Evolutionary conservation across 1,140 invertebrate species (phyloP), one percentile per base, ranked within the genome.

Genomic region (Drosophila novamexicana): DNA sequence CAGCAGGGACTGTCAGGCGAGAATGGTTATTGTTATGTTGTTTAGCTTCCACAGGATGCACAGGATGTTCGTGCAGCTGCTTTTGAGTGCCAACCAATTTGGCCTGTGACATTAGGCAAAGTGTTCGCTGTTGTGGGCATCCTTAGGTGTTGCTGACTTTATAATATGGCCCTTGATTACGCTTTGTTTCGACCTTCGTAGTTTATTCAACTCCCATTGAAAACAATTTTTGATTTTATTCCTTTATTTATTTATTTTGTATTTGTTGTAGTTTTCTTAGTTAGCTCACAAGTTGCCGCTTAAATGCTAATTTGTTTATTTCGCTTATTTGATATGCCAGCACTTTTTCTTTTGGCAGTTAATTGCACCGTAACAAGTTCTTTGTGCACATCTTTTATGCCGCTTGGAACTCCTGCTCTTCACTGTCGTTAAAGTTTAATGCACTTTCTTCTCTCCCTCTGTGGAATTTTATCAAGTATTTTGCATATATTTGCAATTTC

Each of bases 11-110:
- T 66, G 61, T 57, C 61, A 44, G 79, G 50, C 65, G 67, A 82
- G 73, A 86, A 82, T 79, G 76, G 79, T 83, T 86, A 86, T 86
- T 86, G 83, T 88, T 86, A 83, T 86, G 76, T 83, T 77, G 66
- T 49, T 70, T 49, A 67, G 68, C 74, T 49, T 73, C 64, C 62
- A 81, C 78, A 76, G 82, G 67, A 75, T 75, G 72, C 72, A 70
- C 67, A 64, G 59, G 72, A 75, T 86, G 71, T 88, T 70, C 66
- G 76, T 65, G 59, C 83, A 86, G 83, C 84, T 88, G 82, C 58
- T 67, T 67, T 66, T 59, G 49, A 66, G 72, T 52, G 22, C 44
- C 52, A 70, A 57, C 45, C 66, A 67, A 81, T 85, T 86, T 79
- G 71, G 71, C 66, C 59, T 70, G 59, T 70, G 76, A 83, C 83